A percentile compares a stretch with the other conserved stretches of the same genome.
These are phyloP conservation scores for Stichopus chloronotus DNA, from an alignment of 35 echinoderm and acorn worm species.

Conservation along the genomic window DNA sequence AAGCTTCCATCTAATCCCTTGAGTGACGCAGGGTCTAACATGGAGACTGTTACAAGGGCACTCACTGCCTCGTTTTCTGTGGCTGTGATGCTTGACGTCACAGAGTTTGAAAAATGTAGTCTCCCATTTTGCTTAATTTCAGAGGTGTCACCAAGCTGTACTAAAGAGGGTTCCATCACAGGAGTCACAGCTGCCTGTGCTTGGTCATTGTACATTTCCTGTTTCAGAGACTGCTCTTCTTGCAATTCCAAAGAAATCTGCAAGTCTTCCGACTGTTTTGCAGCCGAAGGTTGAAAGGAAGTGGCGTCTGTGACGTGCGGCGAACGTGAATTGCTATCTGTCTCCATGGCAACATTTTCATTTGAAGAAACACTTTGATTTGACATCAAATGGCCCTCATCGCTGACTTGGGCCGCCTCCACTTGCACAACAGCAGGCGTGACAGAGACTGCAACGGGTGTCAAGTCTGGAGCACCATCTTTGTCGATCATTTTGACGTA, in stretches of 20 bases:
- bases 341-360: neutral
- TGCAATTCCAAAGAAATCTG: neutral
- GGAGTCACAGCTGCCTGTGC: neutral
- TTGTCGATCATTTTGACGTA: neutral
- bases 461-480: neutral
- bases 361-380: neutral
- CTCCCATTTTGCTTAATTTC: neutral
- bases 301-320: neutral
- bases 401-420: neutral
- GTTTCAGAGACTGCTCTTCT: neutral
- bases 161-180: neutral
- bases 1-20: conserved; percentile 28
- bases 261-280: neutral
- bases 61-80: conserved; percentile 29
- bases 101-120: neutral
- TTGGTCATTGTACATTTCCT: neutral
- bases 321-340: neutral
- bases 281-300: neutral
- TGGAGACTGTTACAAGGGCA: conserved; percentile 35
- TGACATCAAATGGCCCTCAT: neutral
- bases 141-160: neutral
- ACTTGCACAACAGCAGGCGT: neutral
- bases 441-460: neutral
- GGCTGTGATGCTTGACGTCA: conserved; percentile 12
- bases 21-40: conserved; percentile 24